These are phyloP conservation scores for Sesia bembeciformis DNA, from an alignment of 2,888 invertebrate species.

Conservation along the genomic window DNA sequence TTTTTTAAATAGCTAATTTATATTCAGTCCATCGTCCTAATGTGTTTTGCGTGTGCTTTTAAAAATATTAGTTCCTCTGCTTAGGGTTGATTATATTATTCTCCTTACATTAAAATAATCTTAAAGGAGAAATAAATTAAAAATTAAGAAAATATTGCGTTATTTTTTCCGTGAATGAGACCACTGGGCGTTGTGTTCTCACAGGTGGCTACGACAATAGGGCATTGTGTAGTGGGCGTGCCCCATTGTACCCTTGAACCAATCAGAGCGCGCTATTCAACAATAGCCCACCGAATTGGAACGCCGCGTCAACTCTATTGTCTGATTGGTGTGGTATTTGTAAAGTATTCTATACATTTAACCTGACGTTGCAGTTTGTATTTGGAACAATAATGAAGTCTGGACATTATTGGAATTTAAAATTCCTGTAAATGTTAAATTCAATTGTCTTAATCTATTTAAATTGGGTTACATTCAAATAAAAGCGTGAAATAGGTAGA, in stretches of 20 bases:
- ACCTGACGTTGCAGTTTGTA: too few relatives aligned
- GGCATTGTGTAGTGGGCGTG: constrained; percentile 67
- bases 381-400: too few relatives aligned
- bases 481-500: too few relatives aligned
- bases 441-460: too few relatives aligned
- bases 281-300: constrained; percentile 71
- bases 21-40: constrained; percentile 23
- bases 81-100: not conserved
- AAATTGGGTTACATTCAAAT: too few relatives aligned
- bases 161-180: not conserved
- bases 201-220: constrained; percentile 53
- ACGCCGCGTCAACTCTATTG: constrained; percentile 59
- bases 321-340: constrained; percentile 44
- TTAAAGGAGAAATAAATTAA: too few relatives aligned
- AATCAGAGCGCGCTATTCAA: constrained; percentile 51
- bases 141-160: not conserved
- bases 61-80: constrained; percentile 28
- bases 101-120: too few relatives aligned
- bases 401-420: too few relatives aligned
- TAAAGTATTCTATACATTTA: constrained; percentile 1
- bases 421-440: too few relatives aligned
- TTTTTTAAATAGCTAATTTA: constrained; percentile 22
- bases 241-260: constrained; percentile 61
- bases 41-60: constrained; percentile 36
- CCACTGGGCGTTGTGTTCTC: constrained; percentile 42